phyloP scores from a whole-genome alignment of 2,113 vertebrate genomes.

The Pogona vitticeps region DNA sequence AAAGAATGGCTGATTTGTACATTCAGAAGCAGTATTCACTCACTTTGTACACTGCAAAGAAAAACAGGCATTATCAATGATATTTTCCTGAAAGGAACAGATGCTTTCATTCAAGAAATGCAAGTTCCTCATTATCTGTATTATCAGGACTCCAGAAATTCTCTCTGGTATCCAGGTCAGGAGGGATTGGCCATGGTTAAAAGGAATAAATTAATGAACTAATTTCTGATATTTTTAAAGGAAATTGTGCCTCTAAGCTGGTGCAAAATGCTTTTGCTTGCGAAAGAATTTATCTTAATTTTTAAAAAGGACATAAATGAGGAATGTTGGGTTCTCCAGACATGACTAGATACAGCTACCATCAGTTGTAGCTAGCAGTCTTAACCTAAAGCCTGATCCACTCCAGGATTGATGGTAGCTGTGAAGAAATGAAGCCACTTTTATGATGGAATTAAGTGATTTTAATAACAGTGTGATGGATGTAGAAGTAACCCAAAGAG shows the following conservation, averaged over 20 bases:
- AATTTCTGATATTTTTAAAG: neutral
- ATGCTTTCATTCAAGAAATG: conserved; percentile 6
- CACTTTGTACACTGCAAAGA: neutral
- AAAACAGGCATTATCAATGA: neutral
- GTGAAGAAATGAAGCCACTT: too few species aligned
- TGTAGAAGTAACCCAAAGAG: too few species aligned
- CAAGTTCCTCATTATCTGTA: neutral
- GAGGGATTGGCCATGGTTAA: neutral
- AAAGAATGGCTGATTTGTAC: neutral
- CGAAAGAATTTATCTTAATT: neutral
- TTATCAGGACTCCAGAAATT: neutral
- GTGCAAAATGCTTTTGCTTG: neutral
- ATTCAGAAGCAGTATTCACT: neutral
- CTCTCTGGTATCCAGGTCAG: neutral
- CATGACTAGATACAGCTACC: neutral
- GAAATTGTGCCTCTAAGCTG: neutral
- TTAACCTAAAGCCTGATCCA: too few species aligned
- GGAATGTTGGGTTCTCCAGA: neutral
- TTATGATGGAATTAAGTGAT: too few species aligned
- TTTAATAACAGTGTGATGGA: too few species aligned
- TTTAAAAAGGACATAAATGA: neutral
- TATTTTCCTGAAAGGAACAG: neutral
- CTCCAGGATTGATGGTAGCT: too few species aligned
- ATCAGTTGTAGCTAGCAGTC: too few species aligned
- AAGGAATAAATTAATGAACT: neutral